Base-by-base conservation (phyloP, 1,140 invertebrate genomes). In the Himalopsyche phryganea region DNA sequence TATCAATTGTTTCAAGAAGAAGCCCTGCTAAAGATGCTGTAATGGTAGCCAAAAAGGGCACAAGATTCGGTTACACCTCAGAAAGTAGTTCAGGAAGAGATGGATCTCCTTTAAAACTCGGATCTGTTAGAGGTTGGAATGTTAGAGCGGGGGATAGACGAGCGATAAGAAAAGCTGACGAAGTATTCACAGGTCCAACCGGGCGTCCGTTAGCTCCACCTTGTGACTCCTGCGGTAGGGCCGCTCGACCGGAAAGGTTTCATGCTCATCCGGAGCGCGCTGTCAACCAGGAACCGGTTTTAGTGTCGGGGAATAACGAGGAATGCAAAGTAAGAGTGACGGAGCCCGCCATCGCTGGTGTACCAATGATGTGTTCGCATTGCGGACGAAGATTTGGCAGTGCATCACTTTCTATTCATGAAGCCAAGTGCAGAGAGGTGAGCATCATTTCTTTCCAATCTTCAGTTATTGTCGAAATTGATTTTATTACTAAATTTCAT, bases 371-470 rank as follows among this genome's bases (percentile, higher is more conserved):
- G 11, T 92, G 90, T 68, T 90, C 90, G 65, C 81, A 91, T 50
- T 90, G 88, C 66, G 85, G 86, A 3, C 78, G 88, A 38, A 85
- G 90, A 69, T 93, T 90, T 72, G 90, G 90, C 1, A 84, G 84
- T 0, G 85, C 85, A 54, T 89, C 86, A 11, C 83, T 90, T 54
- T 74, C 78, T 3, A 86, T 92, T 53, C 90, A 92, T 71, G 87
- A 91, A 66, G 88, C 89, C 0, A 86, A 89, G 61, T 92, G 90
- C 70, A 68, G 91, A 49, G 78, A 89, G 73, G 91, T 90, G 72
- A 40, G 35, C 6, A 15, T 83, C 81, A 77, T n/a, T 33, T 15
- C 13, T n/a, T n/a, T n/a, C n/a, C n/a, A n/a, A n/a, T n/a, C n/a
- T n/a, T n/a, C n/a, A n/a, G n/a, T n/a, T 35, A 35, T 6, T 35